Evolutionary conservation across 2,113 vertebrate genomes (phyloP).

Genomic region (Marmota monax): DNA sequence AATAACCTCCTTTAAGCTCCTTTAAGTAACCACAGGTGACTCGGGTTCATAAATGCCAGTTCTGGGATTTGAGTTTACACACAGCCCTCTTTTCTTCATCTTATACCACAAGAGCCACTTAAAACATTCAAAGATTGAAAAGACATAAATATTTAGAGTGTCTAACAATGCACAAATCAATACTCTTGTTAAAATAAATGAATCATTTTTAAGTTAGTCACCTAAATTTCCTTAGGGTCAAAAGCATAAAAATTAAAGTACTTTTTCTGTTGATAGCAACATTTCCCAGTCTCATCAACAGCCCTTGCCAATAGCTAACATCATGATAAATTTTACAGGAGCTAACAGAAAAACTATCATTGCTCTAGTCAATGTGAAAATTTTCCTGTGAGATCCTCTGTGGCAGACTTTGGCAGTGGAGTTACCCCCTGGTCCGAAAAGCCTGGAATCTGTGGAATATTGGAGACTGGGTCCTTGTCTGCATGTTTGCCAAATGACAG

Average conservation of each 20-base stretch:
- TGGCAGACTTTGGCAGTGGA: not conserved
- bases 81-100: conserved; percentile 36
- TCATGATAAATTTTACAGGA: conserved; percentile 42
- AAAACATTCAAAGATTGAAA: conserved; percentile 52
- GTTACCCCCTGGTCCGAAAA: not conserved
- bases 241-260: conserved; percentile 66
- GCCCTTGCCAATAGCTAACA: conserved; percentile 4
- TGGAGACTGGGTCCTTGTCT: not conserved
- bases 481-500: not conserved
- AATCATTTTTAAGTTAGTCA: conserved; percentile 54
- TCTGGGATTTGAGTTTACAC: not conserved
- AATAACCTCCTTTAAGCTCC: not conserved
- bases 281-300: conserved; percentile 15
- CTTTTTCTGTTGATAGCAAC: conserved; percentile 60
- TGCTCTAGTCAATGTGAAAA: conserved; percentile 36
- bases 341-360: conserved; percentile 22
- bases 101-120: not conserved
- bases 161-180: conserved; percentile 54
- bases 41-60: not conserved
- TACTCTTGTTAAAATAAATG: conserved; percentile 54
- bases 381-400: not conserved
- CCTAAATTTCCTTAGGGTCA: conserved; percentile 64
- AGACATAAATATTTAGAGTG: conserved; percentile 33
- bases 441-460: not conserved
- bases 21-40: not conserved